Base-by-base conservation (phyloP, 2,888 invertebrate genomes). In the Anthrax anthrax region DNA sequence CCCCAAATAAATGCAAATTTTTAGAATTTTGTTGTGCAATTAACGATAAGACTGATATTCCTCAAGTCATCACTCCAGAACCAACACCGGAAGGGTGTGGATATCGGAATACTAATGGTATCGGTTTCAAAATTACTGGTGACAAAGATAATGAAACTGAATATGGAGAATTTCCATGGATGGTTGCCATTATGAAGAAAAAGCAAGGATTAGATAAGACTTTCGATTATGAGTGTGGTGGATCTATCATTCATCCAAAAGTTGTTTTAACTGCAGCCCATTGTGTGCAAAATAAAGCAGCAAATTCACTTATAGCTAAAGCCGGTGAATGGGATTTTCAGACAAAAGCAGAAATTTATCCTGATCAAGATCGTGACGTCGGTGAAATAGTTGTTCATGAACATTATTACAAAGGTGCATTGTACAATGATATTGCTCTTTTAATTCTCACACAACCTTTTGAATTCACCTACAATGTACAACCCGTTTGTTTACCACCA, bases 271-370 rank as follows among this genome's bases (percentile, higher is more conserved):
- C 88, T 0, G 84, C 83, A 0, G 86, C 84, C 0, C 90, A 90
- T 62, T 83, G 83, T 59, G 52, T 62, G 34, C 50, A 48, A 34
- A 52, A 56, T 9, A 46, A 51, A 36, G 50, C 43, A n/a, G 47
- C 54, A n/a, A 53, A 56, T 29, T 44, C 58, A 19, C 55, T 72
- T 32, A 53, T 62, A 36, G 67, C 80, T 0, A 71, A 85, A 0
- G 78, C 81, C 0, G 86, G 86, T 0, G 86, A 86, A 61, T 87
- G 85, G 82, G 85, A 87, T 62, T 78, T 84, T 0, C 80, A 80
- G 59, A 78, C 77, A 1, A 75, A 72, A 13, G 73, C 72, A 36
- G 86, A 86, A 57, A 70, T 78, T 0, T 76, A 70, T 47, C 75
- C 78, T 0, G 78, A 80, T 59, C 82, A 84, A 58, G 82, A 84